Evolutionary conservation across 2,888 invertebrate species (phyloP), one percentile per base, ranked within the genome.

Genomic region (Callosobruchus maculatus): DNA sequence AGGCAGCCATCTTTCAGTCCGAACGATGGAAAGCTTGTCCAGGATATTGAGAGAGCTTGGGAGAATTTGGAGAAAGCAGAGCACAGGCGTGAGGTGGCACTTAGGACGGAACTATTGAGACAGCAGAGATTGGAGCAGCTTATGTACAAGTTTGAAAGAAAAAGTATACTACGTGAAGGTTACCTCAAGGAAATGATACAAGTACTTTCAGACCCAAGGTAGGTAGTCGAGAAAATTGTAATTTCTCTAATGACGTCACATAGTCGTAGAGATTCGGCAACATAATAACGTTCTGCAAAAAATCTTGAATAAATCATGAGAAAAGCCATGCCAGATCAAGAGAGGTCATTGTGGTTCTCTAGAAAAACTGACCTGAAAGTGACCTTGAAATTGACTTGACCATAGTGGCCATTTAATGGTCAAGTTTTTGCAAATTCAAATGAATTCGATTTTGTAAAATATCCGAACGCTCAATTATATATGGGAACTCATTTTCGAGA

Each of bases 171-270:
- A 71, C 92, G 99, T 72, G 97, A 98, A 82, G 95, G 97, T 0
- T 99, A 99, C 88, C 88, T 99, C 76, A 96, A 96, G 87, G 99
- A 99, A 88, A 99, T 99, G 98, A 97, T 96, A 80, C 95, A 95
- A 86, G 97, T 99, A 18, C 88, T 99, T 21, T 95, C 95, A 0
- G 97, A 97, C 88, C 95, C 96, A 0, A 91, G 97, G 74, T 49
- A 49, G 49, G 49, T 49, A 13, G 13, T 13, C 4, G 1, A 18
- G 13, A 49, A 13, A 49, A 26, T 26, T 26, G 49, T 49, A 49
- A 49, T 49, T 7, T 13, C 49, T 49, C 13, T 13, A 18, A 13
- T 13, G 7, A 7, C 26, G 7, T 7, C 7, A 26, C 7, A 26
- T 26, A 26, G 7, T 26, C 3, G 7, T 26, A 7, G 7, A 26